phyloP scores from a whole-genome alignment of 2,113 vertebrate genomes.

The Gallinago undulata region DNA sequence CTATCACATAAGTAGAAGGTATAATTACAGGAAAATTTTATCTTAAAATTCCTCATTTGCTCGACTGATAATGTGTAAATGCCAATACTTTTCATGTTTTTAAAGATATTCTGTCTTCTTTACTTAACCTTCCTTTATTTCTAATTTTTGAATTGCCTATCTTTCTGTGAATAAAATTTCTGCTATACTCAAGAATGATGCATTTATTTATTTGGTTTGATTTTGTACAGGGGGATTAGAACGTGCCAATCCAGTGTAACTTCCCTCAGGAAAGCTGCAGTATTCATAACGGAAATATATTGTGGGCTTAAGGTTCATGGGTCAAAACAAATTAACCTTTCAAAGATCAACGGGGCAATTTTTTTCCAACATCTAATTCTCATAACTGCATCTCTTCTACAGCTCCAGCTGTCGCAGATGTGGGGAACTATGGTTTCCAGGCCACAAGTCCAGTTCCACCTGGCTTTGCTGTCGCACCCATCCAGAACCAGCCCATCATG shows the following conservation, averaged over 20 bases:
- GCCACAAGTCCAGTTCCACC: background rate
- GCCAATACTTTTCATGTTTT: background rate
- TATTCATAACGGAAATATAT: background rate
- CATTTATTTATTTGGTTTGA: background rate
- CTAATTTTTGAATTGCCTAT: background rate
- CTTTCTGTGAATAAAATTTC: background rate
- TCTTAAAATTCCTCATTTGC: background rate
- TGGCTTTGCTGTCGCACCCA: background rate
- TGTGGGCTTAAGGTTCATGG: background rate
- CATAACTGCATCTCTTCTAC: background rate
- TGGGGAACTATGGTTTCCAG: background rate
- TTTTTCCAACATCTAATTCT: background rate
- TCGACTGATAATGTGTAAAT: background rate
- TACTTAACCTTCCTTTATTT: background rate
- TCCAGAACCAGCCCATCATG: constrained; percentile 33
- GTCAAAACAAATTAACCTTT: background rate
- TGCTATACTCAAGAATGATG: background rate
- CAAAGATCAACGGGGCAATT: background rate
- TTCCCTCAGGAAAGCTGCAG: background rate
- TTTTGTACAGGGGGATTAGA: background rate
- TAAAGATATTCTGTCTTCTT: background rate
- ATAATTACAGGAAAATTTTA: background rate
- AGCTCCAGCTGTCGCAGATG: background rate
- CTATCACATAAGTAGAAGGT: background rate
- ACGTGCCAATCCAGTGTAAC: background rate